phyloP scores from a whole-genome alignment of 2,888 invertebrate genomes.

The Ormyrus rosae region DNA sequence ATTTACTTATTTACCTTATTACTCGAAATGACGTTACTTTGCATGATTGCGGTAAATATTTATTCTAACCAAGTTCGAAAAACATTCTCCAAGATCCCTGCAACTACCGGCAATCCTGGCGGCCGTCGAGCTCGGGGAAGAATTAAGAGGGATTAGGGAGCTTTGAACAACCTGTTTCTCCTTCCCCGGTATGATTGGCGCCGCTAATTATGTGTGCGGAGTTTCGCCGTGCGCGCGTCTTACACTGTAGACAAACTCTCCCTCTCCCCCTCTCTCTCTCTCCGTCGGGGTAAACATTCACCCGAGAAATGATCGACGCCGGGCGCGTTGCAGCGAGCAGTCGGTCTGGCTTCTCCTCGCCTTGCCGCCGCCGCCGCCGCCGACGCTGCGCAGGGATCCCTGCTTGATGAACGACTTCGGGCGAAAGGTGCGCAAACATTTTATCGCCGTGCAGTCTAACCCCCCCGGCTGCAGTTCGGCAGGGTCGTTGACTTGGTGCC shows the following conservation, averaged over 20 bases:
- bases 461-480: not conserved
- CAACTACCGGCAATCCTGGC: no score
- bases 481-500: conserved; percentile 19
- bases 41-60: no score
- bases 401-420: conserved; percentile 50
- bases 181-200: conserved; percentile 35
- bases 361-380: not conserved
- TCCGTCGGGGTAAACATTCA: conserved; percentile 26
- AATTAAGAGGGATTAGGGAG: conserved; percentile 6
- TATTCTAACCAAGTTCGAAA: no score
- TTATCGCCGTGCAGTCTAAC: conserved; percentile 23
- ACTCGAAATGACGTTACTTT: no score
- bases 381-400: not conserved
- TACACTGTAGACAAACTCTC: conserved; percentile 28
- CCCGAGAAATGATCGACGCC: conserved; percentile 39
- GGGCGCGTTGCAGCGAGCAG: conserved; percentile 15
- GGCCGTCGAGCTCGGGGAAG: no score
- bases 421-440: conserved; percentile 48
- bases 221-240: conserved; percentile 12
- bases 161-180: conserved; percentile 28
- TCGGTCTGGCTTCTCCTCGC: no score
- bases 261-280: not conserved
- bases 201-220: conserved; percentile 53
- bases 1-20: no score
- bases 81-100: no score